Evolutionary conservation across 2,888 invertebrate species (phyloP), one percentile per base, ranked within the genome.

Genomic region (Anarsia innoxiella): DNA sequence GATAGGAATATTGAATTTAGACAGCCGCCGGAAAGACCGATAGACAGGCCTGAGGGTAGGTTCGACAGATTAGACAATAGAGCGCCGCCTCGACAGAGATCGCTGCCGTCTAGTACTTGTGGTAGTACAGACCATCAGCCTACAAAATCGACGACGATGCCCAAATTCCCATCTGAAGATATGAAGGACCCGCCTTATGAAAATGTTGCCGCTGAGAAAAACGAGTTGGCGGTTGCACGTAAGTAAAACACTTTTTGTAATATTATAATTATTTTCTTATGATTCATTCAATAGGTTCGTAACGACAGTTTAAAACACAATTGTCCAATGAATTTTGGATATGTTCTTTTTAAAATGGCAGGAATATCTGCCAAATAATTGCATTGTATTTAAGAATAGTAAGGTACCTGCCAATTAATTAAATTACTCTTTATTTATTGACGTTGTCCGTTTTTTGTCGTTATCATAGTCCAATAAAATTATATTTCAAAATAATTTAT

Each of bases 81-180:
- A 30, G 79, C 74, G 1, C 84, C 84, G 1, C 76, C 80, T 0
- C 58, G 84, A 23, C 84, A 84, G 29, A 61, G 83, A 33, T 84
- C 83, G 1, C 45, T 83, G 39, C 80, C 80, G 0, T 63, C 80
- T 1, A 63, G 73, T 0, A 78, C 72, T 0, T 74, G 70, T 40
- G 68, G 69, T 0, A 66, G 66, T 32, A 47, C 71, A 0, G 79
- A 82, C 19, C 72, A 59, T 11, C 63, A 76, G 27, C 86, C 86
- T 0, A 82, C 87, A 0, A 88, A 88, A 36, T 88, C 88, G 0
- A 87, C 74, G 2, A 88, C 88, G 0, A 87, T 87, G 66, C 88
- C 88, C 0, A 88, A 88, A 44, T 87, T 88, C 35, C 86, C 86
- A 0, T 77, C 79, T 0, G 79, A 80, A 29, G 82, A 82, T 3